These are phyloP conservation scores for Trachurus trachurus DNA, from an alignment of 2,797 vertebrate genomes.

Conservation along the genomic window DNA sequence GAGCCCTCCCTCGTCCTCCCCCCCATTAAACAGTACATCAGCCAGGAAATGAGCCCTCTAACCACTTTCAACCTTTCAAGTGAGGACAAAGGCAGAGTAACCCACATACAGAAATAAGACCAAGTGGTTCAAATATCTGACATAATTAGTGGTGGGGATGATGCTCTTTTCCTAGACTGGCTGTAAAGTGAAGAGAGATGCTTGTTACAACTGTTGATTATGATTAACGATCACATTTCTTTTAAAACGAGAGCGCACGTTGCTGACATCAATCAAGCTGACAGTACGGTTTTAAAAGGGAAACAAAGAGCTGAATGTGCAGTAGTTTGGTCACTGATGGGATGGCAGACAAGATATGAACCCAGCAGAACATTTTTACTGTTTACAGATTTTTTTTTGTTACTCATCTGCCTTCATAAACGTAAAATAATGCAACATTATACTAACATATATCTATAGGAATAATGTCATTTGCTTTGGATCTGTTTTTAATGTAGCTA, in stretches of 20 bases:
- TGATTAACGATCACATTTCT: too few species aligned
- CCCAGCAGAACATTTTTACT: too few species aligned
- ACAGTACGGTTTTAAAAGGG: not conserved
- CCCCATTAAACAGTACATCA: slow-evolving; percentile 47
- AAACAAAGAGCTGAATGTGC: not conserved
- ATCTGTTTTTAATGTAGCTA: too few species aligned
- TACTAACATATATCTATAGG: too few species aligned
- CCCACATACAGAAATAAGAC: not conserved
- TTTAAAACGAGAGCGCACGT: not conserved
- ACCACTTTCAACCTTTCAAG: slow-evolving; percentile 25
- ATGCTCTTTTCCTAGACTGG: not conserved
- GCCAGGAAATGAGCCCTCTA: slow-evolving; percentile 43
- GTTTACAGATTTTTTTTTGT: too few species aligned
- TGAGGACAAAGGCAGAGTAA: slow-evolving; percentile 25
- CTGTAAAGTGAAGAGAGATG: slow-evolving; percentile 1
- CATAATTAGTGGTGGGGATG: not conserved
- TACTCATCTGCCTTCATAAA: too few species aligned
- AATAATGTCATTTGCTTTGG: too few species aligned
- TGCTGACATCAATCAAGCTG: not conserved
- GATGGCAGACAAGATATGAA: not conserved
- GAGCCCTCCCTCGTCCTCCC: slow-evolving; percentile 27
- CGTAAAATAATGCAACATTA: too few species aligned
- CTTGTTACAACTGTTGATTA: slow-evolving; percentile 32
- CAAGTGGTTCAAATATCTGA: not conserved
- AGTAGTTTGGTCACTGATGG: not conserved